Evolutionary conservation across 2,888 invertebrate genomes (phyloP).

Genomic region (Hetaerina titia): DNA sequence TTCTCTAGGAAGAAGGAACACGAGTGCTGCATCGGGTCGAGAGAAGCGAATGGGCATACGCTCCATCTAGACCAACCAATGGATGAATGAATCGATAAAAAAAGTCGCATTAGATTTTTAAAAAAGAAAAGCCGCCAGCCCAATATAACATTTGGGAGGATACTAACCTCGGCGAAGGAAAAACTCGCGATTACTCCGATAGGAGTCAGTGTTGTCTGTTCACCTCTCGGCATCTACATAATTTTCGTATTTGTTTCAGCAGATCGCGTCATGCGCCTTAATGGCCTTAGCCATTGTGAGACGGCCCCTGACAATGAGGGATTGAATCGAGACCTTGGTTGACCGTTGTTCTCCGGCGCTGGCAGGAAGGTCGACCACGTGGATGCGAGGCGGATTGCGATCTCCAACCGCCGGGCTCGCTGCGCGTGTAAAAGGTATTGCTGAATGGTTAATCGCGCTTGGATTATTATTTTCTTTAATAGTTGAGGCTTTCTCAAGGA

Average conservation of each 20-base stretch:
- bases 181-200: conserved; percentile 11
- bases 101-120: neutral
- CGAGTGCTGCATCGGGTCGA: neutral
- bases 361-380: conserved; percentile 21
- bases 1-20: neutral
- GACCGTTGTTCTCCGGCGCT: neutral
- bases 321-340: conserved; percentile 23
- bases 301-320: conserved; percentile 31
- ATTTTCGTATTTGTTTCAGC: conserved; percentile 25
- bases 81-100: neutral
- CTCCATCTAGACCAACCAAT: neutral
- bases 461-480: too few relatives aligned
- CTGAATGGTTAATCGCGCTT: too few relatives aligned
- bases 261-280: conserved; percentile 29
- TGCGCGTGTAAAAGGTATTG: neutral
- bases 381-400: neutral
- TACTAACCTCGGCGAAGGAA: conserved; percentile 27
- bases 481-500: too few relatives aligned
- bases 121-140: neutral
- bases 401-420: neutral
- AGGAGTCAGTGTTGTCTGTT: conserved; percentile 28
- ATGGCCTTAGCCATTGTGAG: conserved; percentile 29
- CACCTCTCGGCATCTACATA: conserved; percentile 33
- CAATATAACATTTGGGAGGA: conserved; percentile 18
- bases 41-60: neutral